A percentile compares a stretch with the other conserved stretches of the same genome.
phyloP scores from a whole-genome alignment of 2,888 invertebrate species.

The Agrenia bidenticulata region DNA sequence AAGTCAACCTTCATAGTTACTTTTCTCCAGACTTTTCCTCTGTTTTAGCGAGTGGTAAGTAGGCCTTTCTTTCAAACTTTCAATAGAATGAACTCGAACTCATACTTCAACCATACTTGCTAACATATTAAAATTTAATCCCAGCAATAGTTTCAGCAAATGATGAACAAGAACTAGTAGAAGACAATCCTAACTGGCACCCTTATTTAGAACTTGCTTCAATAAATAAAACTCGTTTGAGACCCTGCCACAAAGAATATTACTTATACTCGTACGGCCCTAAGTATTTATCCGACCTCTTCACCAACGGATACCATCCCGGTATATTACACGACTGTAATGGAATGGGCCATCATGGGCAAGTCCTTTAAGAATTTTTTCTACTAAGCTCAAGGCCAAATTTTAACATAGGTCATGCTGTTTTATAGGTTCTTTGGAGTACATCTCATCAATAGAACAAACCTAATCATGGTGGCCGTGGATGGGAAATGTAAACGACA shows the following conservation, averaged over 20 bases:
- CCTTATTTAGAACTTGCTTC: constrained; percentile 53
- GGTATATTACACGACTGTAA: constrained; percentile 30
- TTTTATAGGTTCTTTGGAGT: constrained; percentile 27
- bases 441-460: constrained; percentile 40
- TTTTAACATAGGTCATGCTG: background rate
- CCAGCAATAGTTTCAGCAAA: constrained; percentile 19
- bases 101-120: too few species aligned
- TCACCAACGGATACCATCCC: constrained; percentile 25
- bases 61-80: background rate
- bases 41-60: constrained; percentile 47
- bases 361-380: background rate
- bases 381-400: background rate
- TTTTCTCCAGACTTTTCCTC: constrained; percentile 49
- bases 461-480: constrained; percentile 37
- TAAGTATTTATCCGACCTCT: constrained; percentile 61
- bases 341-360: constrained; percentile 31
- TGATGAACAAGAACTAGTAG: constrained; percentile 48
- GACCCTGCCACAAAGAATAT: constrained; percentile 67
- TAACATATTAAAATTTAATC: background rate
- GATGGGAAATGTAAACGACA: constrained; percentile 28
- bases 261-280: constrained; percentile 62
- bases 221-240: constrained; percentile 68
- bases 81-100: too few species aligned
- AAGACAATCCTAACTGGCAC: constrained; percentile 45
- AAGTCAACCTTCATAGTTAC: constrained; percentile 47